These are phyloP conservation scores for Micoletzkya japonica DNA, from an alignment of 2,888 invertebrate species.

Conservation along the genomic window DNA sequence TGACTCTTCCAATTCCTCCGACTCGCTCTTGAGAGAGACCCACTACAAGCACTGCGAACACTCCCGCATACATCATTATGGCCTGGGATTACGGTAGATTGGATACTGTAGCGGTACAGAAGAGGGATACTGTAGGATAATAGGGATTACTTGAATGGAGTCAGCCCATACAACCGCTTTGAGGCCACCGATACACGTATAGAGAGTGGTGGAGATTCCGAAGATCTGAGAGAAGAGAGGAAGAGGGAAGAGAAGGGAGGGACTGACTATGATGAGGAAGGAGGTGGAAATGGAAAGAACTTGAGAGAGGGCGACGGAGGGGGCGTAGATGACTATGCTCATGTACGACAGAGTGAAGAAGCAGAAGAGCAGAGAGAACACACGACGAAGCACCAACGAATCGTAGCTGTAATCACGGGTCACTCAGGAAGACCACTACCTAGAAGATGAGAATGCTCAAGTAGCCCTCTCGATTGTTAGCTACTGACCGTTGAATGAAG, in stretches of 20 bases:
- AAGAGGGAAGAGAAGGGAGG: neutral
- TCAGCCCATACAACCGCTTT: slow-evolving; percentile 57
- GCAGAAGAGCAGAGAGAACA: slow-evolving; percentile 50
- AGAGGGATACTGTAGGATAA: neutral
- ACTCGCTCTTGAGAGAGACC: slow-evolving; percentile 48
- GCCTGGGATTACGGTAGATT: slow-evolving; percentile 35
- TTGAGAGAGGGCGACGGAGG: slow-evolving; percentile 51
- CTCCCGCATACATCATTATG: slow-evolving; percentile 54
- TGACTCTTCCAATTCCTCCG: slow-evolving; percentile 47
- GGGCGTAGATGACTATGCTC: slow-evolving; percentile 55
- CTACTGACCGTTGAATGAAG: slow-evolving; percentile 55
- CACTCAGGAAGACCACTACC: too few relatives aligned
- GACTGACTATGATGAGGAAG: slow-evolving; percentile 42
- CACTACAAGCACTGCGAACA: slow-evolving; percentile 46
- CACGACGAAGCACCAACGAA: slow-evolving; percentile 44
- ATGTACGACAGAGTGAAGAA: slow-evolving; percentile 52
- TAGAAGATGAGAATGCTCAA: too few relatives aligned
- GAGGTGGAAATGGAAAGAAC: slow-evolving; percentile 47
- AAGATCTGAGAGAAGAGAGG: slow-evolving; percentile 41
- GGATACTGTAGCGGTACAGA: neutral
- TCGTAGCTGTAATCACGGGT: slow-evolving; percentile 53
- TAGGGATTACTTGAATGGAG: slow-evolving; percentile 40
- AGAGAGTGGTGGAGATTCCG: slow-evolving; percentile 49
- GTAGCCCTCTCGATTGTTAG: too few relatives aligned
- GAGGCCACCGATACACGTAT: slow-evolving; percentile 53